phyloP scores from a whole-genome alignment of 2,113 vertebrate species.

The Camelus dromedarius region DNA sequence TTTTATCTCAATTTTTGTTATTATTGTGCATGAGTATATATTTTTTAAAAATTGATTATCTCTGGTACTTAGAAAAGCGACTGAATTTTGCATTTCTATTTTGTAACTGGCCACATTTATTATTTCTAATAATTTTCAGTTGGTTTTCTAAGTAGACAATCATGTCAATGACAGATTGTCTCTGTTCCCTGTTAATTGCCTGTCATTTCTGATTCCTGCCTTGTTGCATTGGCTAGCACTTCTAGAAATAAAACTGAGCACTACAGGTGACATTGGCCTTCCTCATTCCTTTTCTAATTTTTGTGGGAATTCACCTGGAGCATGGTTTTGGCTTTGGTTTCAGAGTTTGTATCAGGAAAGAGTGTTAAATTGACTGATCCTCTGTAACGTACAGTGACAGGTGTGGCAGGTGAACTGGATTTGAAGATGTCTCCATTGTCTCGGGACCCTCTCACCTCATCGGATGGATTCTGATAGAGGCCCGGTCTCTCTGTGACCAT shows the following conservation, averaged over 20 bases:
- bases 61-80: neutral
- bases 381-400: neutral
- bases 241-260: neutral
- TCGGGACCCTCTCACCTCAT: neutral
- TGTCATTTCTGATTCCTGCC: neutral
- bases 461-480: neutral
- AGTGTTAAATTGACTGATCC: neutral
- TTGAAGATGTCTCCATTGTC: neutral
- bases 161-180: neutral
- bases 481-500: neutral
- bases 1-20: neutral
- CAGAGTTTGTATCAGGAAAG: neutral
- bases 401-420: neutral
- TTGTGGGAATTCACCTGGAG: neutral
- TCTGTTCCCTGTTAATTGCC: neutral
- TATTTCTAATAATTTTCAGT: neutral
- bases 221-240: neutral
- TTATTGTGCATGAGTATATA: neutral
- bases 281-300: neutral
- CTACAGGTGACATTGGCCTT: neutral
- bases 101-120: neutral
- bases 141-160: neutral
- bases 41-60: neutral
- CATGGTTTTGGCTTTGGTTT: neutral
- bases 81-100: neutral